phyloP scores from a whole-genome alignment of 2,797 vertebrate species.

The Phrynocephalus vlangalii region DNA sequence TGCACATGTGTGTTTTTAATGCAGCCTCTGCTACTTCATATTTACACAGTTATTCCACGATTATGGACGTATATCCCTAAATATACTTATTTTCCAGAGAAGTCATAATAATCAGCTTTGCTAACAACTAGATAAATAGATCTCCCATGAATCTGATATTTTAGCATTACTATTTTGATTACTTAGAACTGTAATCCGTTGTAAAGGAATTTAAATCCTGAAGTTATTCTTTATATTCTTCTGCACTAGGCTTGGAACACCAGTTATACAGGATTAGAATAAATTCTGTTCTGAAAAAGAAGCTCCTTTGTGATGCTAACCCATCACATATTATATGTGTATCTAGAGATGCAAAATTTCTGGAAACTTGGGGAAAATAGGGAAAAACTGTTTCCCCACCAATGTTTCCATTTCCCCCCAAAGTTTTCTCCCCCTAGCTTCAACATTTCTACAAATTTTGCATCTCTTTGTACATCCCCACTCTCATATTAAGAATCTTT shows the following conservation, averaged over 20 bases:
- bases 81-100: not conserved
- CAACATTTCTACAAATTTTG: too few species aligned
- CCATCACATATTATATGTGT: too few species aligned
- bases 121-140: not conserved
- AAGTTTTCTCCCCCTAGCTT: too few species aligned
- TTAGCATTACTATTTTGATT: not conserved
- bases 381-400: too few species aligned
- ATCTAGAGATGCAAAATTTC: too few species aligned
- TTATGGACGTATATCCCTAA: not conserved
- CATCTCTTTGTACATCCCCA: not conserved
- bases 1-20: not conserved
- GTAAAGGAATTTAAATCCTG: not conserved
- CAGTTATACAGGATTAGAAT: not conserved
- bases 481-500: not conserved
- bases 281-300: not conserved
- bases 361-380: too few species aligned
- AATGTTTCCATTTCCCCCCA: too few species aligned
- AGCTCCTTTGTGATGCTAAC: not conserved
- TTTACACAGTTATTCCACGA: conserved; percentile 5
- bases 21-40: not conserved
- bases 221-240: not conserved
- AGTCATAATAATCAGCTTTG: not conserved
- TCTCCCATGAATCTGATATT: not conserved
- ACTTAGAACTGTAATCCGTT: not conserved
- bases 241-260: not conserved